These are phyloP conservation scores for Ericerus pela DNA, from an alignment of 1,140 invertebrate genomes.

Conservation along the genomic window DNA sequence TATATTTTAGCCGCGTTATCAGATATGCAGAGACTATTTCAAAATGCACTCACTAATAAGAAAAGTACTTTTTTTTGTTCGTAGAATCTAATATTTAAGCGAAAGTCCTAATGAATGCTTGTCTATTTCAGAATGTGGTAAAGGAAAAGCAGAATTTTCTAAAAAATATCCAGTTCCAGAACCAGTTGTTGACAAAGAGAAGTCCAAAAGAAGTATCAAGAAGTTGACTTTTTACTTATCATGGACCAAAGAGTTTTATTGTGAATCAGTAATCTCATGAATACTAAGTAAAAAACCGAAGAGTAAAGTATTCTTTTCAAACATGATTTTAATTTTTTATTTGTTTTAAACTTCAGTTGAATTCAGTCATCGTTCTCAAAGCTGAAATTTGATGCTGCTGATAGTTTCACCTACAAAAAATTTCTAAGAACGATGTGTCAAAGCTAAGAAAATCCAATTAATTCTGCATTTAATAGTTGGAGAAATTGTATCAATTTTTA, in stretches of 20 bases:
- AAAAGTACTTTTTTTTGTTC: background rate
- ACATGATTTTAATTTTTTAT: too few relatives aligned
- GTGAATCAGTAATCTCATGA: too few relatives aligned
- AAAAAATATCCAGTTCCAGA: constrained; percentile 37
- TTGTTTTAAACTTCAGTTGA: too few relatives aligned
- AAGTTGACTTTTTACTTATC: constrained; percentile 55
- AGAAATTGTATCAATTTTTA: too few relatives aligned
- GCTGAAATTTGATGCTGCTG: too few relatives aligned
- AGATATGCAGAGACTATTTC: background rate
- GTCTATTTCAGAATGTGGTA: constrained; percentile 19
- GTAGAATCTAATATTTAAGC: background rate
- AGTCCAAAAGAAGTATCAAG: constrained; percentile 40
- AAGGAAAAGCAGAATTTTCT: constrained; percentile 31
- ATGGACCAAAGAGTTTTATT: constrained; percentile 27
- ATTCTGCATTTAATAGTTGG: too few relatives aligned
- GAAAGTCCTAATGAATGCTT: background rate
- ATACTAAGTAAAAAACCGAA: too few relatives aligned
- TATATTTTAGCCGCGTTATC: background rate
- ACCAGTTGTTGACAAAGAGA: constrained; percentile 36
- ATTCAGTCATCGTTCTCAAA: too few relatives aligned
- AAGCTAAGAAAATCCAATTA: too few relatives aligned
- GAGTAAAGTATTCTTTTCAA: too few relatives aligned
- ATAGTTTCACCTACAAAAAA: too few relatives aligned
- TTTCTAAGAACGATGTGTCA: too few relatives aligned
- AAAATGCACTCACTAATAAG: background rate